Evolutionary conservation across 2,888 invertebrate species (phyloP).

Genomic region (Diabrotica balteata): DNA sequence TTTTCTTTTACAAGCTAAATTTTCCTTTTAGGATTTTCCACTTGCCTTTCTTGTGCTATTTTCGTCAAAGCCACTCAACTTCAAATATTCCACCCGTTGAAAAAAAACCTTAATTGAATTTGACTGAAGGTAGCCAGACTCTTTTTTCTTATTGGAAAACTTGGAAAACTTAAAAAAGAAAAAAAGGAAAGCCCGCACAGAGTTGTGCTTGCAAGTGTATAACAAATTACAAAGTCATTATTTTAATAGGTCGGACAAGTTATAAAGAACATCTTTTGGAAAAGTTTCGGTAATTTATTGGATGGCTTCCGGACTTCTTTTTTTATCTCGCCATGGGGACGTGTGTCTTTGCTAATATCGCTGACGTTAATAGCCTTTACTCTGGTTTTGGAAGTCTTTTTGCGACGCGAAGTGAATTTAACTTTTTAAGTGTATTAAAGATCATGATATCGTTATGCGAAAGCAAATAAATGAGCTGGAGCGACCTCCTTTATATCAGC

Average conservation of each 20-base stretch:
- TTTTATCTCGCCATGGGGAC: conserved; percentile 7
- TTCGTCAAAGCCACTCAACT: conserved; percentile 19
- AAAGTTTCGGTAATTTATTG: conserved; percentile 26
- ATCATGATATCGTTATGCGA: too few relatives aligned
- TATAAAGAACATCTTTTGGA: conserved; percentile 23
- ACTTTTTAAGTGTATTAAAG: too few relatives aligned
- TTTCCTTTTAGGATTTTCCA: background rate
- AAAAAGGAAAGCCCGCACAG: background rate
- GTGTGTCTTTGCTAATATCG: conserved; percentile 20
- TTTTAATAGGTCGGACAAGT: conserved; percentile 24
- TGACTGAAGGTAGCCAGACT: conserved; percentile 16
- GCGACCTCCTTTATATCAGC: too few relatives aligned
- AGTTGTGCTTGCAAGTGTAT: conserved; percentile 22
- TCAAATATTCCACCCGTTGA: conserved; percentile 13
- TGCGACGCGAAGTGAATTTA: too few relatives aligned
- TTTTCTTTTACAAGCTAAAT: conserved; percentile 9
- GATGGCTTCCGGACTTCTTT: conserved; percentile 17
- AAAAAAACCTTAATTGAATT: conserved; percentile 25
- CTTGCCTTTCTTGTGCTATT: conserved; percentile 14
- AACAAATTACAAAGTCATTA: conserved; percentile 28
- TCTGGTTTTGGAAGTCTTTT: too few relatives aligned
- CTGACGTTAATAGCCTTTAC: conserved; percentile 4
- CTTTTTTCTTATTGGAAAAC: conserved; percentile 20
- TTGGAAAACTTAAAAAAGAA: conserved; percentile 19
- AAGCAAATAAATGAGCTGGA: too few relatives aligned